phyloP scores from a whole-genome alignment of 2,113 vertebrate genomes.

The Crotalus helleri region DNA sequence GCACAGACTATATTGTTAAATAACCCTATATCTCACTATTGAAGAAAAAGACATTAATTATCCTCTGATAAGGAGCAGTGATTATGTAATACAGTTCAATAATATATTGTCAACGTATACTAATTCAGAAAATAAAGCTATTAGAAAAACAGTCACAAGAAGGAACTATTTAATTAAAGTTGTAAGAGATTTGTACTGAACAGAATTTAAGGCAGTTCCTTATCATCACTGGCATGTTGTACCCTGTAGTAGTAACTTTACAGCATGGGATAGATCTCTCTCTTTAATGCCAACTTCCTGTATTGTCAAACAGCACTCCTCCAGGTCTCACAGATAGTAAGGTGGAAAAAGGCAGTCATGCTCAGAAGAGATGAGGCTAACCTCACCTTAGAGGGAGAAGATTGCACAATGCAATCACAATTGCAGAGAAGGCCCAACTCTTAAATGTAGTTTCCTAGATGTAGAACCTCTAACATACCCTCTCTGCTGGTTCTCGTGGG shows the following conservation, averaged over 20 bases:
- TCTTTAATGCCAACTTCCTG: neutral
- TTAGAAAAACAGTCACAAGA: neutral
- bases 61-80: neutral
- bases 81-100: neutral
- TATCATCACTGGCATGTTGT: neutral
- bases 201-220: neutral
- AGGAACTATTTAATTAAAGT: neutral
- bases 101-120: neutral
- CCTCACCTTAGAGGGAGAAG: neutral
- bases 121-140: neutral
- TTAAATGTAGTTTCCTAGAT: neutral
- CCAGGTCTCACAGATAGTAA: neutral
- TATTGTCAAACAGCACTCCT: neutral
- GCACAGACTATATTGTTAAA: neutral
- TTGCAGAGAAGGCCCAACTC: neutral
- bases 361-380: neutral
- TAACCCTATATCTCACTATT: neutral
- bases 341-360: neutral
- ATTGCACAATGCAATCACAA: neutral
- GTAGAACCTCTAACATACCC: neutral
- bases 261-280: neutral
- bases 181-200: neutral
- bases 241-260: neutral
- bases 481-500: neutral
- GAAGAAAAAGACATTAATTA: neutral